Conservation (phyloP, 2,113 vertebrate genomes). For the Melierax canorus region DNA sequence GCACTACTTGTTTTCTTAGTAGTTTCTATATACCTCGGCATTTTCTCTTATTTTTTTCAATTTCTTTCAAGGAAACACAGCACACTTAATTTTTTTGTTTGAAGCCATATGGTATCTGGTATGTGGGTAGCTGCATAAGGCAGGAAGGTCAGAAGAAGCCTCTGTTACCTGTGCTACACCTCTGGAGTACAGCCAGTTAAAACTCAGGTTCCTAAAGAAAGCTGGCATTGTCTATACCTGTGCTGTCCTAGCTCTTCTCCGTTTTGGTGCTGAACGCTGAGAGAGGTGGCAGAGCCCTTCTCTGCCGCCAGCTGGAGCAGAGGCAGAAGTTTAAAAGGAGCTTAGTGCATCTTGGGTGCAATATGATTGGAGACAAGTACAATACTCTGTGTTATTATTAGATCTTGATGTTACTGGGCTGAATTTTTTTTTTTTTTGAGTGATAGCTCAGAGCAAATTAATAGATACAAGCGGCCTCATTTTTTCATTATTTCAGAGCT, state of each 20-base stretch:
- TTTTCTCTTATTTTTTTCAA: neutral
- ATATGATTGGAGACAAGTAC: neutral
- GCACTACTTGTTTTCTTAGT: neutral
- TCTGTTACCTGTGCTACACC: neutral
- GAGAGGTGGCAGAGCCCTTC: neutral
- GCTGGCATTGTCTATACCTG: neutral
- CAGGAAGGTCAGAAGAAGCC: neutral
- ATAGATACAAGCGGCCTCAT: neutral
- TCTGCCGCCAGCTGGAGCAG: neutral
- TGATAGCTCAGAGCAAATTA: neutral
- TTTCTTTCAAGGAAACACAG: neutral
- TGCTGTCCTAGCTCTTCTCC: neutral
- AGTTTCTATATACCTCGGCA: neutral
- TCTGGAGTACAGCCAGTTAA: neutral
- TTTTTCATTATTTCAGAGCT: neutral
- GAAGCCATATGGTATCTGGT: neutral
- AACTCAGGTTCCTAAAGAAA: neutral
- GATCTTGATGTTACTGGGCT: neutral
- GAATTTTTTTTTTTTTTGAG: neutral
- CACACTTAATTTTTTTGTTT: neutral
- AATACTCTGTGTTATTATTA: neutral
- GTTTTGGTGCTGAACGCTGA: neutral
- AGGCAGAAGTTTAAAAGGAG: neutral
- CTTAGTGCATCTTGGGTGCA: neutral
- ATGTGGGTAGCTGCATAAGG: accelerated